Evolutionary conservation across 2,113 vertebrate species (phyloP), one percentile per base, ranked within the genome.

Genomic region (Xiphorhynchus elegans): DNA sequence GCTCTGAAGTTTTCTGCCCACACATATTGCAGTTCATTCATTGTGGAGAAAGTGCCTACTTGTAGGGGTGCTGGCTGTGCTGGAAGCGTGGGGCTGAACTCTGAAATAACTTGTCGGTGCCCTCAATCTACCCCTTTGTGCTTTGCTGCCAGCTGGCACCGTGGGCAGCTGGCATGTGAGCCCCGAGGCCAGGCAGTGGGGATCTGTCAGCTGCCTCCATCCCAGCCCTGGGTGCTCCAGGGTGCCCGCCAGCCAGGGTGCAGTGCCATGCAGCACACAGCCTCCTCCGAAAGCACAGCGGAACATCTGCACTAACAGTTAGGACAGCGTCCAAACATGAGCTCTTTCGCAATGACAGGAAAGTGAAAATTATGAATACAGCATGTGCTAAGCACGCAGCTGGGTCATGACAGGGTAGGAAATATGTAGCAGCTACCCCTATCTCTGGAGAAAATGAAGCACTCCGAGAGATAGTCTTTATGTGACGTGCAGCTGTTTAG

Each of bases 11-110:
- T 50, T 3, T 37, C 40, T 62, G 87, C 53, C 46, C 52, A 40
- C 42, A 17, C 11, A 13, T 3, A 26, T 8, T 21, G n/a, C 44
- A 55, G 25, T 19, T 76, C 31, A 14, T 64, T 76, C n/a, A 7
- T 39, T 0, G 0, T 28, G 70, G n/a, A 63, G 58, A 53, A 82
- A 60, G 20, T 10, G 9, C 33, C 2, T 15, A 21, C 28, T 13
- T 6, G 28, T 16, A 12, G 69, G 52, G 10, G 4, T 15, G 14
- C 49, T 87, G 76, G 40, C 63, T 84, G 69, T 37, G 59, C 52
- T 78, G 93, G 25, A 44, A 78, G 28, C 29, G 6, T 4, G 23
- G 10, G 16, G 3, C 20, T 68, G 47, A 91, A 24, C 55, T 39
- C 44, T 37, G n/a, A 17, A 55, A 20, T 17, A 26, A 55, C 24